Conservation (phyloP, 2,888 invertebrate genomes). For the Mythimna lalbum region DNA sequence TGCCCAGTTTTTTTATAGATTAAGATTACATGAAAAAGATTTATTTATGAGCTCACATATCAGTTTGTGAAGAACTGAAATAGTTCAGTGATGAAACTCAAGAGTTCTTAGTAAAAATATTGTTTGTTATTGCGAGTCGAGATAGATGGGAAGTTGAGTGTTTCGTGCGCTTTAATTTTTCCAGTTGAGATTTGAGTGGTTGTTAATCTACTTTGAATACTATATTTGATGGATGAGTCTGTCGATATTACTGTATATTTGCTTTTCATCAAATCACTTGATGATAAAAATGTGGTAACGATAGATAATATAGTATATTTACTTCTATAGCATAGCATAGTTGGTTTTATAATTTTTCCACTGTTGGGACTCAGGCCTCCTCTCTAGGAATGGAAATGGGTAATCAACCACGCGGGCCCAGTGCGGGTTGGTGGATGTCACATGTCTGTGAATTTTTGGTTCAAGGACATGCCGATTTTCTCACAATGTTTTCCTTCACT, state of each 20-base stretch:
- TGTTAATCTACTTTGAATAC: slow-evolving; percentile 3
- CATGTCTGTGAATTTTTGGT: too few species aligned
- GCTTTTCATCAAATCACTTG: neutral
- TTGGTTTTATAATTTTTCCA: too few species aligned
- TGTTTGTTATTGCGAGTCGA: slow-evolving; percentile 51
- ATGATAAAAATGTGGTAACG: neutral
- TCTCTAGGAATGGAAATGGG: too few species aligned
- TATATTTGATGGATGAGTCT: slow-evolving; percentile 2
- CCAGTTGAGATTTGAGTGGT: slow-evolving; percentile 3
- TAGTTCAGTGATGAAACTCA: slow-evolving; percentile 51
- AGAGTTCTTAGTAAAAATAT: slow-evolving; percentile 37
- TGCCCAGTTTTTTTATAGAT: slow-evolving; percentile 14
- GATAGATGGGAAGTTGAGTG: slow-evolving; percentile 40
- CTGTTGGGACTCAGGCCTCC: too few species aligned
- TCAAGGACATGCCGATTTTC: too few species aligned
- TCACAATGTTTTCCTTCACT: too few species aligned
- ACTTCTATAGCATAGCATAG: too few species aligned
- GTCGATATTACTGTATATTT: neutral
- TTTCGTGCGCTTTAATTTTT: slow-evolving; percentile 43
- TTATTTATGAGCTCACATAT: slow-evolving; percentile 37
- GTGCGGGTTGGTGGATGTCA: too few species aligned
- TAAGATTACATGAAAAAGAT: slow-evolving; percentile 26
- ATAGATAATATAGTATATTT: too few species aligned
- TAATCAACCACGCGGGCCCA: too few species aligned
- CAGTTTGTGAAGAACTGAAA: slow-evolving; percentile 44